phyloP scores from a whole-genome alignment of 1,140 invertebrate species.

The Tetragonula clypearis region DNA sequence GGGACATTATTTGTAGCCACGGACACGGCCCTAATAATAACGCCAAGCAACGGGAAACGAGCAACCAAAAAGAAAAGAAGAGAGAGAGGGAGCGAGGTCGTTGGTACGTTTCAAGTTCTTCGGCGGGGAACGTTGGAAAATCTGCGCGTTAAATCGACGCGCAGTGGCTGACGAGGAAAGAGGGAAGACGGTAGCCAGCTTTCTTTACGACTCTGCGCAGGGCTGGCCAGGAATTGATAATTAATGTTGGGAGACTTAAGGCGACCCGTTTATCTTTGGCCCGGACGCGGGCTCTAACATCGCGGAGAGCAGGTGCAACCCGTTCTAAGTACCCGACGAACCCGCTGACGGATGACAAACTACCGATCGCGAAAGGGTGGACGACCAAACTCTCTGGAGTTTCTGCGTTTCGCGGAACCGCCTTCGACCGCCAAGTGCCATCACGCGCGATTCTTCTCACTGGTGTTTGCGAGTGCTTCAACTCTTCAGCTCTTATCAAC shows the following conservation, averaged over 20 bases:
- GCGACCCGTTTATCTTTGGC: constrained; percentile 66
- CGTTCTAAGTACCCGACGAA: constrained; percentile 45
- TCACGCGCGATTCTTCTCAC: background rate
- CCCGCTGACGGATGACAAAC: constrained; percentile 72
- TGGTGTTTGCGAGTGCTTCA: background rate
- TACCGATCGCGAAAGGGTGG: constrained; percentile 75
- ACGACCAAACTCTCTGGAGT: constrained; percentile 20
- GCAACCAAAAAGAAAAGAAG: background rate
- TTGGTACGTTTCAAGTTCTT: constrained; percentile 27
- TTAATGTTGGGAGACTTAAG: constrained; percentile 64
- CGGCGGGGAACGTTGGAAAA: constrained; percentile 41
- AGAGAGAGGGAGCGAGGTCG: constrained; percentile 2
- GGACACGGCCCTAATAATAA: constrained; percentile 65
- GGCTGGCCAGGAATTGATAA: constrained; percentile 56
- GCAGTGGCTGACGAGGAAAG: constrained; percentile 26
- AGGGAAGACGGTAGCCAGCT: constrained; percentile 14
- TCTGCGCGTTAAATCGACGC: constrained; percentile 51
- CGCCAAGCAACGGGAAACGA: constrained; percentile 29
- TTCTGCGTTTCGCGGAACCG: constrained; percentile 5
- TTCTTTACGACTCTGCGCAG: constrained; percentile 15
- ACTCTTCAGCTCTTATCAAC: too few species aligned
- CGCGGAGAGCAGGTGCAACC: constrained; percentile 70
- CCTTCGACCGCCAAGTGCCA: too few species aligned
- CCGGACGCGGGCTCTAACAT: constrained; percentile 47
- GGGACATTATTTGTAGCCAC: constrained; percentile 64